Conservation (phyloP, 2,888 invertebrate species). For the Yponomeuta evonymella region DNA sequence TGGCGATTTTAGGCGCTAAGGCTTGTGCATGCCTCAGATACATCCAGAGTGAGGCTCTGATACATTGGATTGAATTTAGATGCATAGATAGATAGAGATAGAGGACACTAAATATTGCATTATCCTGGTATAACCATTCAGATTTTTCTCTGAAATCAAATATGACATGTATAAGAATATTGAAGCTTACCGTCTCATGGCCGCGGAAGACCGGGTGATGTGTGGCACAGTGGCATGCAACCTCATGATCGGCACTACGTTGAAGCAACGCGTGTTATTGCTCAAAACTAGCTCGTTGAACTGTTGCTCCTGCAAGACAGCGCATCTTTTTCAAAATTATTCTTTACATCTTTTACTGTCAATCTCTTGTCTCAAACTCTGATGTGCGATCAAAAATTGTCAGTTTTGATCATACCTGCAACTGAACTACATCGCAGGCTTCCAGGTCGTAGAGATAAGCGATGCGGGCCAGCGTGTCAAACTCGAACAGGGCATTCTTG, state of each 20-base stretch:
- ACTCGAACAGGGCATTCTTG: conserved; percentile 33
- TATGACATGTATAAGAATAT: conserved; percentile 12
- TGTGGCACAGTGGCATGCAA: conserved; percentile 36
- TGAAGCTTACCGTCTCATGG: conserved; percentile 40
- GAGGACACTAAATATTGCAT: no score
- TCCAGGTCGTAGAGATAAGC: conserved; percentile 58
- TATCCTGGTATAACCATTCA: no score
- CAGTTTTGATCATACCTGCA: no score
- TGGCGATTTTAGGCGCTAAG: no score
- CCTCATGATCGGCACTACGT: conserved; percentile 42
- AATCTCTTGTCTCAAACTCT: background rate
- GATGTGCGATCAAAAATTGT: background rate
- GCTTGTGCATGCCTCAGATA: no score
- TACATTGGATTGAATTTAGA: no score
- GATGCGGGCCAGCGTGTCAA: conserved; percentile 46
- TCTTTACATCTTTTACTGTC: no score
- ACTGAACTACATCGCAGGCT: conserved; percentile 34
- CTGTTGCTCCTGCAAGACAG: conserved; percentile 9
- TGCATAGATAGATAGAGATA: no score
- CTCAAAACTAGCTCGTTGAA: conserved; percentile 38
- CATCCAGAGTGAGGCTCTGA: no score
- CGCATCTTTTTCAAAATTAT: background rate
- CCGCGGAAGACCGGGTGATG: conserved; percentile 41
- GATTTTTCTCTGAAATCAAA: background rate
- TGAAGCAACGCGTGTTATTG: conserved; percentile 39